A percentile compares a stretch with the other conserved stretches of the same genome.
Evolutionary conservation across 2,797 vertebrate species (phyloP).

Genomic region (Neoniphon sammara): DNA sequence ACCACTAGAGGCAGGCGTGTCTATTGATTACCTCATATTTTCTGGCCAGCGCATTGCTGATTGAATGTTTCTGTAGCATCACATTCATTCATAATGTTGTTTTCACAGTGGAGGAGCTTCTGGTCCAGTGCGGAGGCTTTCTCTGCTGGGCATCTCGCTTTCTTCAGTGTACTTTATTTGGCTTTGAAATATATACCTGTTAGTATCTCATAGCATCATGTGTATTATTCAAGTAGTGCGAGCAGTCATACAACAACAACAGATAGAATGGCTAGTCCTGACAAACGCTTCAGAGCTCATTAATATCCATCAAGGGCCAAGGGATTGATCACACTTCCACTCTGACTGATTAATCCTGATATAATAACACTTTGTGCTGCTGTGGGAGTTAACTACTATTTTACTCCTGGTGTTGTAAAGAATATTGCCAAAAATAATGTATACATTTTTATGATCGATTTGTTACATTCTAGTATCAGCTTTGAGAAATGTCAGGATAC

Average conservation of each 20-base stretch:
- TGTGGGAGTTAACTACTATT: constrained; percentile 55
- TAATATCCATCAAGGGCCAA: constrained; percentile 9
- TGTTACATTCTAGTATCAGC: constrained; percentile 33
- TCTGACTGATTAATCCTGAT: constrained; percentile 40
- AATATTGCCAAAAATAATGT: constrained; percentile 32
- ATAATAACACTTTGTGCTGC: constrained; percentile 45
- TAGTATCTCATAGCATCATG: background rate
- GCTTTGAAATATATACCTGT: background rate
- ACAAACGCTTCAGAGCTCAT: constrained; percentile 22
- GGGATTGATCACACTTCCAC: constrained; percentile 36
- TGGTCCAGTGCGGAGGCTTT: constrained; percentile 29
- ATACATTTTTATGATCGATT: constrained; percentile 11
- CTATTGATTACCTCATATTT: constrained; percentile 35
- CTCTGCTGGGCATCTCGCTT: constrained; percentile 4
- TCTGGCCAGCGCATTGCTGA: constrained; percentile 38
- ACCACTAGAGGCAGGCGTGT: constrained; percentile 8
- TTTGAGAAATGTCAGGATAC: constrained; percentile 27
- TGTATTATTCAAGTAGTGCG: background rate
- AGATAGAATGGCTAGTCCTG: constrained; percentile 1
- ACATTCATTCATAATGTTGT: constrained; percentile 47
- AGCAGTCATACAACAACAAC: background rate
- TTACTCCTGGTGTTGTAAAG: constrained; percentile 46
- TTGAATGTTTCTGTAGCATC: constrained; percentile 42
- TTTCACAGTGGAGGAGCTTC: constrained; percentile 10
- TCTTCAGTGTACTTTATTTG: background rate